Evolutionary conservation across 2,113 vertebrate species (phyloP).

Genomic region (Seriola dumerili): DNA sequence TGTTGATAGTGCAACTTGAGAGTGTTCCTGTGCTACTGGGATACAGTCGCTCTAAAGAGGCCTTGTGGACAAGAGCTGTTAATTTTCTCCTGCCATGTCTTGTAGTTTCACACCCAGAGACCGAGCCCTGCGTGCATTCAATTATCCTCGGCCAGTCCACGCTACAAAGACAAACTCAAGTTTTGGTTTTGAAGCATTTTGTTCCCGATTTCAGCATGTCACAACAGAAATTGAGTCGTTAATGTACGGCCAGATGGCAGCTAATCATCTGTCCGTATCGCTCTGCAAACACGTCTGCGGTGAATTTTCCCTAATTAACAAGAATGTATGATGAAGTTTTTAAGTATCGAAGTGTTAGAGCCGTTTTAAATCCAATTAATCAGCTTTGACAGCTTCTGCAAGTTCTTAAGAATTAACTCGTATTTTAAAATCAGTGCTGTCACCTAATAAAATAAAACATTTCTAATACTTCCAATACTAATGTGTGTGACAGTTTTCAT

Average conservation of each 20-base stretch:
- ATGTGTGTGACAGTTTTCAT: not conserved
- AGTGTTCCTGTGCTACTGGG: constrained; percentile 59
- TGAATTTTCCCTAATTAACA: constrained; percentile 51
- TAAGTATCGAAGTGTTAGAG: constrained; percentile 15
- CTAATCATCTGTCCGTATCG: constrained; percentile 52
- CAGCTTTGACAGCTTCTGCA: constrained; percentile 21
- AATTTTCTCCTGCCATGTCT: constrained; percentile 71
- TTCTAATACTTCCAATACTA: not conserved
- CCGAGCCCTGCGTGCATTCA: constrained; percentile 27
- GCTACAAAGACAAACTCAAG: constrained; percentile 18
- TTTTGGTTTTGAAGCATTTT: constrained; percentile 3
- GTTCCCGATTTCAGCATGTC: constrained; percentile 14
- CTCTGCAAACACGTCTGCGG: constrained; percentile 46
- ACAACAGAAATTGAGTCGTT: constrained; percentile 32
- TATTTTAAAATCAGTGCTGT: not conserved
- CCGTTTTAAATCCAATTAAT: constrained; percentile 34
- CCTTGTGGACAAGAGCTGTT: constrained; percentile 81
- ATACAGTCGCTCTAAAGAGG: constrained; percentile 77
- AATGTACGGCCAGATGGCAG: constrained; percentile 64
- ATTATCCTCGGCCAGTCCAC: constrained; percentile 28
- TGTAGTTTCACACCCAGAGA: constrained; percentile 34
- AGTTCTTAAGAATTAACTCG: not conserved
- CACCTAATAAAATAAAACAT: not conserved
- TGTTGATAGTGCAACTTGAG: constrained; percentile 80
- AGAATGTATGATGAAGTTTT: constrained; percentile 30